Conservation (phyloP, 2,888 invertebrate genomes). For the Dicyrtomina minuta region DNA sequence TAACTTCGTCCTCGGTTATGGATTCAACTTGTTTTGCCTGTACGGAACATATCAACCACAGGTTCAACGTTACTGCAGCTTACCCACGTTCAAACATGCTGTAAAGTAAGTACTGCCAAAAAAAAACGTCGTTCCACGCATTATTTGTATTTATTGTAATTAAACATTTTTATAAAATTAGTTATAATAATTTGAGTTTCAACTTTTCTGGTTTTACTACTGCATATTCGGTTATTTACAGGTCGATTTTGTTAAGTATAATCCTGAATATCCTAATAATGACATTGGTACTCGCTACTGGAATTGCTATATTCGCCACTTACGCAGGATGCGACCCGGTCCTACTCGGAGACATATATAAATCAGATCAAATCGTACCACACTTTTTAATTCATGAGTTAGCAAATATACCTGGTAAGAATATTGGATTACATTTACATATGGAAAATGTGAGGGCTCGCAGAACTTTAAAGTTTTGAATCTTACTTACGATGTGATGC, state of each 20-base stretch:
- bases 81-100: slow-evolving; percentile 44
- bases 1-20: slow-evolving; percentile 47
- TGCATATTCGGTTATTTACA: too few species aligned
- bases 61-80: slow-evolving; percentile 51
- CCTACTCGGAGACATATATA: slow-evolving; percentile 39
- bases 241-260: slow-evolving; percentile 49
- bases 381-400: slow-evolving; percentile 48
- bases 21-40: slow-evolving; percentile 44
- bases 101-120: slow-evolving; percentile 40
- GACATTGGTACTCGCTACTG: slow-evolving; percentile 23
- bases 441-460: too few species aligned
- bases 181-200: too few species aligned
- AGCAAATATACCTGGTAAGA: slow-evolving; percentile 42
- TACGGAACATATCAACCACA: slow-evolving; percentile 47
- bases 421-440: too few species aligned
- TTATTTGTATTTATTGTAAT: neutral
- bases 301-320: slow-evolving; percentile 48
- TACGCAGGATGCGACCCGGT: slow-evolving; percentile 51
- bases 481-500: too few species aligned
- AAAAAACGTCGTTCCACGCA: too few species aligned
- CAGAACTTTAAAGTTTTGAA: too few species aligned
- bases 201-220: too few species aligned
- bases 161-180: neutral
- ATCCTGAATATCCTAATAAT: slow-evolving; percentile 39
- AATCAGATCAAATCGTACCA: slow-evolving; percentile 48